A percentile compares a stretch with the other conserved stretches of the same genome.
Conservation (phyloP, 2,113 vertebrate species). For the Synchiropus splendidus region DNA sequence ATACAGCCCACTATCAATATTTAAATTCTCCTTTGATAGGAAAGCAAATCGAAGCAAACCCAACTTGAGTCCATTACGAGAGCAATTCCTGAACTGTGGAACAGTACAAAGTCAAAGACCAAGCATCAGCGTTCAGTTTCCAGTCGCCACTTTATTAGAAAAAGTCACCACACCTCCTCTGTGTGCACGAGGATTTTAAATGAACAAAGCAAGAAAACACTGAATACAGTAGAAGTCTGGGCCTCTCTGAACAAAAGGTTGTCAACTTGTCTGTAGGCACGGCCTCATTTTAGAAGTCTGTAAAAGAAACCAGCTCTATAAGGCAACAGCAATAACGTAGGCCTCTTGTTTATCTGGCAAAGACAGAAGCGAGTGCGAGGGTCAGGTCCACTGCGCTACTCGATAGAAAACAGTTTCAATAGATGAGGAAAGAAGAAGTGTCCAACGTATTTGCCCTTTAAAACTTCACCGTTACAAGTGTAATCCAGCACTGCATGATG, state of each 20-base stretch:
- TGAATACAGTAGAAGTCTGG: constrained; percentile 66
- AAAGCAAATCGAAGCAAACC: too few relatives aligned
- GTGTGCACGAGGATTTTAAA: constrained; percentile 68
- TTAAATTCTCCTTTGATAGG: too few relatives aligned
- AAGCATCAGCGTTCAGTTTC: too few relatives aligned
- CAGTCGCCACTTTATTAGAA: too few relatives aligned
- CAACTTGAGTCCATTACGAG: too few relatives aligned
- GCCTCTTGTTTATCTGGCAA: constrained; percentile 51
- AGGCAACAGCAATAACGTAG: constrained; percentile 62
- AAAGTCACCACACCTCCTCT: constrained; percentile 20
- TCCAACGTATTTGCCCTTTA: constrained; percentile 51
- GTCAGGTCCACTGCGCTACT: constrained; percentile 48
- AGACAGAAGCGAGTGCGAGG: constrained; percentile 48
- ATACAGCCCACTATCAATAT: too few relatives aligned
- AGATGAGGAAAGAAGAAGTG: constrained; percentile 50
- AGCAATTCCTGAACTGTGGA: too few relatives aligned
- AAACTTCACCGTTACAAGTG: constrained; percentile 46
- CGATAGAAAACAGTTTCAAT: constrained; percentile 62
- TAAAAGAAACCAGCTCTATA: constrained; percentile 66
- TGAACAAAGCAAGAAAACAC: constrained; percentile 69
- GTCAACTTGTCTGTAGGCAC: constrained; percentile 64
- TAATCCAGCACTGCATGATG: constrained; percentile 53
- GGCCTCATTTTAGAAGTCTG: constrained; percentile 59
- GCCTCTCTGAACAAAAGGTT: constrained; percentile 56
- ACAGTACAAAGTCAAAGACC: too few relatives aligned